A percentile compares a stretch with the other conserved stretches of the same genome.
Conservation (phyloP, 2,797 vertebrate species). For the Mormyrops attenuatus region DNA sequence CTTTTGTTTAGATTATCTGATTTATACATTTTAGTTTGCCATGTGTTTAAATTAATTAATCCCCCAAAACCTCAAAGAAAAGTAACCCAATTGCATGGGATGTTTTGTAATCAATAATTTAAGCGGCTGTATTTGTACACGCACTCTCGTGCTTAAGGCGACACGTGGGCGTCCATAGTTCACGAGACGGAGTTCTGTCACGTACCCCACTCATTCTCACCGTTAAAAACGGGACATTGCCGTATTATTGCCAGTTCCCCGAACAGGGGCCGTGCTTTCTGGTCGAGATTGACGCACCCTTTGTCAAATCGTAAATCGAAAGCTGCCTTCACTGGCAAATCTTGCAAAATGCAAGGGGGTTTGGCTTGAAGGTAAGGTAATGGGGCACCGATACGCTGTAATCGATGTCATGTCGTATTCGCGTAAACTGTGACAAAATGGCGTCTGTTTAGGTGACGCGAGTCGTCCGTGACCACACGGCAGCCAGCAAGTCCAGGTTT, state of each 20-base stretch:
- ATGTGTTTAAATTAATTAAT: background rate
- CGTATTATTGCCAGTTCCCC: conserved; percentile 62
- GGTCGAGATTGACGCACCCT: conserved; percentile 64
- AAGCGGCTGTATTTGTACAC: background rate
- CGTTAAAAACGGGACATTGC: conserved; percentile 59
- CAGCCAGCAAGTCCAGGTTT: conserved; percentile 54
- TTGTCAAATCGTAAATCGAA: conserved; percentile 71
- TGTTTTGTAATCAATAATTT: conserved; percentile 3
- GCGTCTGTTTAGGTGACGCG: conserved; percentile 87
- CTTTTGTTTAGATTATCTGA: background rate
- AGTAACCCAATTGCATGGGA: background rate
- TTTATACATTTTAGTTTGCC: background rate
- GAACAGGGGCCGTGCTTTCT: conserved; percentile 48
- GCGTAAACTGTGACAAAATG: conserved; percentile 99
- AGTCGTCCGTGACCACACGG: conserved; percentile 62
- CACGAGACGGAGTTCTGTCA: background rate
- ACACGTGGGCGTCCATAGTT: background rate
- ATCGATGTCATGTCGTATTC: conserved; percentile 99
- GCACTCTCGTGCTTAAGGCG: background rate
- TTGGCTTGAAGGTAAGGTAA: conserved; percentile 77
- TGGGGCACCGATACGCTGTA: conserved; percentile 97
- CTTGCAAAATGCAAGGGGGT: conserved; percentile 70
- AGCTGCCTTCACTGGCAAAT: conserved; percentile 66
- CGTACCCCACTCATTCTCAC: background rate
- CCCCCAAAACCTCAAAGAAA: background rate